Evolutionary conservation across 2,797 vertebrate genomes (phyloP), one percentile per base, ranked within the genome.

Genomic region (Manis pentadactyla): DNA sequence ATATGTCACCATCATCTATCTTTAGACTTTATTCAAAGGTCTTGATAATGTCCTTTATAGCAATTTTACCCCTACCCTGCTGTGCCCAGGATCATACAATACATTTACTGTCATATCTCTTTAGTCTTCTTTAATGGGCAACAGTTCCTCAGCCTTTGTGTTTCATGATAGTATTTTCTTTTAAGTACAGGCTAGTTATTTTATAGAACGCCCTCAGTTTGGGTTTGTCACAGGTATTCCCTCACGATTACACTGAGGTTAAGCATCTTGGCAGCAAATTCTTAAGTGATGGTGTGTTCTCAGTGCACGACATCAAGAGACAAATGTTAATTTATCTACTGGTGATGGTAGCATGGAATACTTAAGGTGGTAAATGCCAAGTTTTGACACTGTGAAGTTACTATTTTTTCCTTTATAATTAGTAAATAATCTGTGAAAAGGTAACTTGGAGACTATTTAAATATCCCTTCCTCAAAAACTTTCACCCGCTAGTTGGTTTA

Each of bases 391-490:
- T 63, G 46, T 53, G 53, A 86, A n/a, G 37, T 31, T 81, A 79
- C 29, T 87, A 69, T 77, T 51, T 61, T 61, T 69, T 19, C 42
- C 82, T 51, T 66, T 75, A 7, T 74, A 74, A 73, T 87, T 75
- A 81, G 25, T 73, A 49, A 88, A 37, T 61, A 34, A 87, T 85
- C 66, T 85, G 21, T 57, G 46, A 84, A 93, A 46, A 84, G 59
- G 46, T 69, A n/a, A 85, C 7, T 81, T 23, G 55, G n/a, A 81
- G 42, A 68, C 25, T 46, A 78, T 42, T 57, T 81, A 73, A 93
- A 64, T 68, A 81, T 49, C 61, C 74, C 79, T 85, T 90, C 29
- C 42, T 81, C 59, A 77, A 34, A 90, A 87, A 90, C 42, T 75
- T 69, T 31, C 29, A 68, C 57, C 66, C 75, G 12, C 27, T 61